Conservation (phyloP, 2,113 vertebrate genomes). For the Nibea coibor region DNA sequence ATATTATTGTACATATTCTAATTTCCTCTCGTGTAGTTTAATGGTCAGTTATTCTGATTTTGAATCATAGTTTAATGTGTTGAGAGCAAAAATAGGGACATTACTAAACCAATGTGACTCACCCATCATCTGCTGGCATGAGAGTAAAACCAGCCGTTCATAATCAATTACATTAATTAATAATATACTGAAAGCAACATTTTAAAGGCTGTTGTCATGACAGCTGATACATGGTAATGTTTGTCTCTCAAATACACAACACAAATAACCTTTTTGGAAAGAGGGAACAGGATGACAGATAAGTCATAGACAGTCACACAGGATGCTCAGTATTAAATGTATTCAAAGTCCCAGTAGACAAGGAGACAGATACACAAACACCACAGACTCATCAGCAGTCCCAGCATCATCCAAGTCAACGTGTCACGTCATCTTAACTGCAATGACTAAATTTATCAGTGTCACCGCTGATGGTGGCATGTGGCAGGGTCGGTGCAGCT, state of each 20-base stretch:
- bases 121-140: no score
- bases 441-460: slow-evolving; percentile 59
- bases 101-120: no score
- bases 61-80: no score
- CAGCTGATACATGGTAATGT: background rate
- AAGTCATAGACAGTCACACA: background rate
- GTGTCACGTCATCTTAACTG: slow-evolving; percentile 41
- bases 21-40: no score
- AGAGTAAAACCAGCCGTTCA: no score
- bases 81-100: no score
- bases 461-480: slow-evolving; percentile 13
- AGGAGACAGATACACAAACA: slow-evolving; percentile 30
- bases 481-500: background rate
- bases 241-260: background rate
- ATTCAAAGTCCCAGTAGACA: slow-evolving; percentile 9
- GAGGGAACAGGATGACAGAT: background rate
- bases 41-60: no score
- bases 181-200: no score
- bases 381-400: slow-evolving; percentile 10
- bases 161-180: no score
- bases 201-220: no score
- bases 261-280: background rate
- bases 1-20: no score
- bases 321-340: slow-evolving; percentile 1
- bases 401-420: slow-evolving; percentile 33